phyloP scores from a whole-genome alignment of 2,113 vertebrate species.

The Tetrao urogallus region DNA sequence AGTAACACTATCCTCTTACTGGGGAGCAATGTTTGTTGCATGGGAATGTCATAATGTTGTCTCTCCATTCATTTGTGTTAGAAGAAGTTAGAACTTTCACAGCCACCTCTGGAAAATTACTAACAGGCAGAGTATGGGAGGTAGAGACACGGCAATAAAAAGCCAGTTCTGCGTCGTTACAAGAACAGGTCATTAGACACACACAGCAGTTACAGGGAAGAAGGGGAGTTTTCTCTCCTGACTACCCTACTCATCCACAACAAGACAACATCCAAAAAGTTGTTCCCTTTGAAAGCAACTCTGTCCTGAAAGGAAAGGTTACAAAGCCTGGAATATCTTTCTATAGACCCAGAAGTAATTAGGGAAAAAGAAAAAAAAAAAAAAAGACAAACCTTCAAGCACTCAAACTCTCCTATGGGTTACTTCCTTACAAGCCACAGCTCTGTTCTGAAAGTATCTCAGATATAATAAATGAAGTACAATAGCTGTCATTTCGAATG shows the following conservation, averaged over 20 bases:
- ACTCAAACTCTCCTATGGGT: conserved; percentile 20
- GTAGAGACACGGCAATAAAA: not conserved
- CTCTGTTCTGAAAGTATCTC: not conserved
- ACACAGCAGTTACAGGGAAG: not conserved
- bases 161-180: not conserved
- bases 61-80: conserved; percentile 33
- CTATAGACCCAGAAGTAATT: not conserved
- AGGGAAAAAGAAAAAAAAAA: not conserved
- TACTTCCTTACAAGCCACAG: not conserved
- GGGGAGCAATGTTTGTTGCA: conserved; percentile 27
- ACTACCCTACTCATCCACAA: not conserved
- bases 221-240: not conserved
- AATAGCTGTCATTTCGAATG: not conserved
- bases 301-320: not conserved
- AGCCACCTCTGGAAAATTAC: conserved; percentile 63
- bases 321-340: not conserved
- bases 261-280: not conserved
- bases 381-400: not conserved
- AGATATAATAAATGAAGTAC: not conserved
- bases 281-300: not conserved
- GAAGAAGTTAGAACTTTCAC: conserved; percentile 56
- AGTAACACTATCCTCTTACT: conserved; percentile 64
- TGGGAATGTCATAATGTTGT: conserved; percentile 14
- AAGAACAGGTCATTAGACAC: not conserved
- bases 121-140: conserved; percentile 2